Percentiles rank a stretch among this genome's conserved stretches.
phyloP scores from a whole-genome alignment of 2,888 invertebrate genomes.

The Eupithecia insigniata region DNA sequence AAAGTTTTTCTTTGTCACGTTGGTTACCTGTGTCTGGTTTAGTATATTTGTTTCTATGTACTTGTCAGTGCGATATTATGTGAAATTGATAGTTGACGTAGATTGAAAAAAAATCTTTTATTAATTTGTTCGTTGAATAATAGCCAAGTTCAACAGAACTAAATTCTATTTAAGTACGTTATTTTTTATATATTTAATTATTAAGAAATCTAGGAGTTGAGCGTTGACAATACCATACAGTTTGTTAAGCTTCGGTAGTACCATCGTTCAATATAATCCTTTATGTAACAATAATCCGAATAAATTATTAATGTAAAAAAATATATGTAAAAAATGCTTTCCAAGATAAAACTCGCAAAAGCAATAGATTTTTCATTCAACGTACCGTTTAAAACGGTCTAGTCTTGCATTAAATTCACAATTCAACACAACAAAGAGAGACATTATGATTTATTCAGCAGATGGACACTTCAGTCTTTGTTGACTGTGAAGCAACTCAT shows the following conservation, averaged over 20 bases:
- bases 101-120: not conserved
- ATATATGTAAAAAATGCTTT: no score
- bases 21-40: not conserved
- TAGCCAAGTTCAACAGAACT: not conserved
- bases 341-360: no score
- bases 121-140: no score
- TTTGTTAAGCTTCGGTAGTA: no score
- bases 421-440: not conserved
- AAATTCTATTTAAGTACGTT: not conserved
- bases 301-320: no score
- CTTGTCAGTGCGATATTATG: not conserved
- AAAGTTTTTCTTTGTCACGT: not conserved
- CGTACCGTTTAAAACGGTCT: not conserved
- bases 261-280: no score
- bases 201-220: no score
- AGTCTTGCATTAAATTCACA: not conserved
- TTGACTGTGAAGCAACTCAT: not conserved
- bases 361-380: not conserved
- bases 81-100: not conserved
- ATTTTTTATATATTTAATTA: no score
- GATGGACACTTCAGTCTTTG: not conserved
- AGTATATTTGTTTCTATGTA: not conserved
- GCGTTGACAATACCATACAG: no score
- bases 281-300: no score
- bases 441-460: not conserved